Conservation (phyloP, 2,113 vertebrate genomes). For the Tragelaphus imberbis region DNA sequence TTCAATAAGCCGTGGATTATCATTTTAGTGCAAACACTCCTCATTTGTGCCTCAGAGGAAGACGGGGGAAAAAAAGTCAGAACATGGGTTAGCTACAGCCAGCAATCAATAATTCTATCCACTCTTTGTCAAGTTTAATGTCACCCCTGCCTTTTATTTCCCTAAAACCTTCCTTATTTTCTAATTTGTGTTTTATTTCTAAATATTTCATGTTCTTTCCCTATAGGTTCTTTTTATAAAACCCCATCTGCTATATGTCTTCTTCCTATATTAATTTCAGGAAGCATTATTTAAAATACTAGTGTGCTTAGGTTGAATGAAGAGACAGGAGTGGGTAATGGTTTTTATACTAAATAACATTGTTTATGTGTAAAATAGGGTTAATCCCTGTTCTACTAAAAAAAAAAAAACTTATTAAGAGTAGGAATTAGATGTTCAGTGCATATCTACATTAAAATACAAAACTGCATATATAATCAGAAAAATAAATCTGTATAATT, state of each 20-base stretch:
- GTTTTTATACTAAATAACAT: not conserved
- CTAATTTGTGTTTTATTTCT: not conserved
- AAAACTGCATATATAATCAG: not conserved
- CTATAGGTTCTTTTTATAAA: not conserved
- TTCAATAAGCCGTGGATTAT: not conserved
- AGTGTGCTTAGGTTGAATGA: not conserved
- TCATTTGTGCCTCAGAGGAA: not conserved
- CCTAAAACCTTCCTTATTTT: not conserved
- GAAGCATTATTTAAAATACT: not conserved
- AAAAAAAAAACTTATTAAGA: not conserved
- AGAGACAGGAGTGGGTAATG: not conserved
- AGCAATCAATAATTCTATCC: not conserved
- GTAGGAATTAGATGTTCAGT: not conserved
- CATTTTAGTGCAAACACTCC: not conserved
- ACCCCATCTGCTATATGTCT: not conserved
- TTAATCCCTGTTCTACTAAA: not conserved
- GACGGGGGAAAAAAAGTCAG: not conserved
- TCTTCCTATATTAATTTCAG: slow-evolving; percentile 17
- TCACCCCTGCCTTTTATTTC: not conserved
- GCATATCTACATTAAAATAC: not conserved
- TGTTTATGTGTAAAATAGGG: not conserved
- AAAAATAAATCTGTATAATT: not conserved
- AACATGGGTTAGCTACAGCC: not conserved
- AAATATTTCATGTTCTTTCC: not conserved
- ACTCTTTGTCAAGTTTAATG: not conserved